A percentile compares a stretch with the other conserved stretches of the same genome.
phyloP scores from a whole-genome alignment of 2,888 invertebrate genomes.

The Helleia helle region DNA sequence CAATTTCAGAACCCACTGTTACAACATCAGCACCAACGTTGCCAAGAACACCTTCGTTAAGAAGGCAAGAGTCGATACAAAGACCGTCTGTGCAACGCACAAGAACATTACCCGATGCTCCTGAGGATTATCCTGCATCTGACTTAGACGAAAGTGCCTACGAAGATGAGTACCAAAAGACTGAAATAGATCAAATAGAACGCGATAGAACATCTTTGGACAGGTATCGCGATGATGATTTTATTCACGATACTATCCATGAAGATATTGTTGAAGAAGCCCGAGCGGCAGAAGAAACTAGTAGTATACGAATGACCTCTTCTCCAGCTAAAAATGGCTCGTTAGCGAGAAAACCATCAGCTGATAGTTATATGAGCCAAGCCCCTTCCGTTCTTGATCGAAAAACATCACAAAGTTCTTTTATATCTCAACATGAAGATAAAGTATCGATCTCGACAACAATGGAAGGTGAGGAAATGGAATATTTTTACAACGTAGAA shows the following conservation, averaged over 20 bases:
- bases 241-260: conserved; percentile 49
- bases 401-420: conserved; percentile 64
- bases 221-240: conserved; percentile 59
- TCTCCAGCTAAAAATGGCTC: conserved; percentile 54
- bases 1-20: conserved; percentile 46
- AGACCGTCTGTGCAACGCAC: conserved; percentile 63
- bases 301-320: conserved; percentile 50
- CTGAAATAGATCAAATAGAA: conserved; percentile 65
- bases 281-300: conserved; percentile 42
- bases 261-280: conserved; percentile 50
- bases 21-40: conserved; percentile 48
- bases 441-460: conserved; percentile 57
- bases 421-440: conserved; percentile 64
- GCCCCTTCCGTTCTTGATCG: conserved; percentile 58
- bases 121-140: conserved; percentile 53
- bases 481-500: conserved; percentile 7
- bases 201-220: conserved; percentile 57
- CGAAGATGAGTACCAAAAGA: conserved; percentile 69
- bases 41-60: conserved; percentile 57
- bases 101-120: conserved; percentile 63
- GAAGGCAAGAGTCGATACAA: conserved; percentile 68
- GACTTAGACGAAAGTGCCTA: conserved; percentile 71
- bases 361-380: conserved; percentile 64
- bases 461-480: conserved; percentile 47
- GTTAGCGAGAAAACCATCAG: conserved; percentile 54